Evolutionary conservation across 2,113 vertebrate species (phyloP).

Genomic region (Carlito syrichta): DNA sequence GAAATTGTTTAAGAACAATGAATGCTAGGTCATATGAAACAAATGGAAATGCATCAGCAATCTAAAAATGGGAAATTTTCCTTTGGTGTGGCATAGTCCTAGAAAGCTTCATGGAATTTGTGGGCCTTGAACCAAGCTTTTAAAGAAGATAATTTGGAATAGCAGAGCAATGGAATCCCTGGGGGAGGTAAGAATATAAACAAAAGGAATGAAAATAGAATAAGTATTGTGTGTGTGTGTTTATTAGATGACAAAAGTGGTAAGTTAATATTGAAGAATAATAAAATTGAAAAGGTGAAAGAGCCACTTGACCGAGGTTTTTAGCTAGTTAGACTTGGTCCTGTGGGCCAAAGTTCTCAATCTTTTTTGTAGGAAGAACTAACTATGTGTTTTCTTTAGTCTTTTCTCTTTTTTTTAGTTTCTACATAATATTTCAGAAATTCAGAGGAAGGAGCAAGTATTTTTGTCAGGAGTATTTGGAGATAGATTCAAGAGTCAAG

Average conservation of each 20-base stretch:
- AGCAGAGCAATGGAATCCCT: constrained; percentile 28
- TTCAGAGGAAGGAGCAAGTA: not conserved
- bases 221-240: not conserved
- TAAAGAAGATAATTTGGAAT: constrained; percentile 45
- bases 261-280: constrained; percentile 18
- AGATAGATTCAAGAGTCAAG: not conserved
- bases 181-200: not conserved
- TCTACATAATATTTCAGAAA: not conserved
- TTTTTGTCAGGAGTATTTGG: not conserved
- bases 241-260: not conserved
- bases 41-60: constrained; percentile 13
- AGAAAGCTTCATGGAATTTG: constrained; percentile 18
- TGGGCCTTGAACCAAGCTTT: constrained; percentile 28
- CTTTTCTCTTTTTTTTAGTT: constrained; percentile 2
- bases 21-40: not conserved
- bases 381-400: not conserved
- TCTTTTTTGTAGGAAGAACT: constrained; percentile 11
- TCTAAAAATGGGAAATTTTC: not conserved
- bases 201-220: constrained; percentile 17
- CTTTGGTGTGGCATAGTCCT: not conserved
- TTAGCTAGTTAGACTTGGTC: not conserved
- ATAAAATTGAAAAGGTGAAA: constrained; percentile 1
- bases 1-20: constrained; percentile 37
- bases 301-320: not conserved
- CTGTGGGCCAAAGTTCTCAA: not conserved